phyloP scores from a whole-genome alignment of 2,797 vertebrate species.

The Chiroxiphia lanceolata region DNA sequence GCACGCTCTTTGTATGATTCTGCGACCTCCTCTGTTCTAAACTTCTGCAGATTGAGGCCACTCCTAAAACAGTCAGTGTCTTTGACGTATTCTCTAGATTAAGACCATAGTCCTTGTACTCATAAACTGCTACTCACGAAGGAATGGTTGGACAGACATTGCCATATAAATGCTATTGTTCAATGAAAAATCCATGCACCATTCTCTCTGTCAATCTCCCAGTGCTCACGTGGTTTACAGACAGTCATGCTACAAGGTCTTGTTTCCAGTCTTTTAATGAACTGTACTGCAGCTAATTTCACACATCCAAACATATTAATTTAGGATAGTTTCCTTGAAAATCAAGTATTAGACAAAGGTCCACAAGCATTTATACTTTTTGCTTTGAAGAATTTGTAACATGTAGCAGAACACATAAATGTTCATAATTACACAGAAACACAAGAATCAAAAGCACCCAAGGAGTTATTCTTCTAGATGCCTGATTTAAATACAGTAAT shows the following conservation, averaged over 20 bases:
- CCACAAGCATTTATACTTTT: not conserved
- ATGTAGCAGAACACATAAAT: not conserved
- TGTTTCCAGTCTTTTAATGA: not conserved
- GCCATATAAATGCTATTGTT: not conserved
- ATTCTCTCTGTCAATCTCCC: not conserved
- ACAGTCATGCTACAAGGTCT: not conserved
- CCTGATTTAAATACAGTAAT: not conserved
- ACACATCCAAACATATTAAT: not conserved
- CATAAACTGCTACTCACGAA: not conserved
- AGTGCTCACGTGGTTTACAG: not conserved
- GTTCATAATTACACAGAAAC: not conserved
- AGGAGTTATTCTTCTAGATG: not conserved
- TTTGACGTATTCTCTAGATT: not conserved
- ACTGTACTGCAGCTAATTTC: not conserved
- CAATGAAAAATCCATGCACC: not conserved
- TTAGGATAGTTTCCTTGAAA: not conserved
- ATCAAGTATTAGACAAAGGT: not conserved
- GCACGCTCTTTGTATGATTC: fast-evolving
- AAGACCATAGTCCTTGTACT: not conserved
- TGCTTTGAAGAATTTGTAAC: not conserved
- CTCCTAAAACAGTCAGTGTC: not conserved
- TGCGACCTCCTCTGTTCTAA: not conserved
- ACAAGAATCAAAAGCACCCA: not conserved
- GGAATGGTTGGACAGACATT: not conserved
- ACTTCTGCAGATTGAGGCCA: not conserved